Evolutionary conservation across 1,140 invertebrate genomes (phyloP), one percentile per base, ranked within the genome.

Genomic region (Drosophila kohkoa): DNA sequence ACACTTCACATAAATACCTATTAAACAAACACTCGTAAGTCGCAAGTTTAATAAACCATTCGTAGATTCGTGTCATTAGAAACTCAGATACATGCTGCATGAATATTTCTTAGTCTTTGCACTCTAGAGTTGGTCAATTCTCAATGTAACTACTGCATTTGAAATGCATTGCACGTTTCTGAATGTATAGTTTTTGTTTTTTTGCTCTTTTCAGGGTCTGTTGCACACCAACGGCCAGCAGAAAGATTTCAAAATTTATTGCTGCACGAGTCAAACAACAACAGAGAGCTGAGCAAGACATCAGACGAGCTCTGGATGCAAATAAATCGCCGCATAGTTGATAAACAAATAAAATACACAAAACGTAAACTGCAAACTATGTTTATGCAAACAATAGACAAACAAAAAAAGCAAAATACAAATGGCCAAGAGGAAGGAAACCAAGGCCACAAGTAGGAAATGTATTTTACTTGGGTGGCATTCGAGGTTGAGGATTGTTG

Each of bases 381-480:
- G 71, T 83, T 82, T 82, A 82, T 82, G 80, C 68, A 79, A 82
- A 83, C 80, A 41, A 30, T 28, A 54, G 46, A 38, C 6, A 32
- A 6, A 32, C 5, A 32, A 32, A 32, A 32, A 32, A 32, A 32
- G 3, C 2, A 20, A 55, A 28, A 54, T 25, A 25, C 20, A 25
- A 52, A 35, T 60, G 35, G 16, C 32, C 43, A 58, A 66, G 35
- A 69, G 57, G 66, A 75, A 75, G 65, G 57, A 75, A 75, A 58
- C 70, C 80, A 82, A 82, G 81, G 80, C 80, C 76, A 58, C 63
- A 83, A 79, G 48, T 75, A 82, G 80, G 80, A 82, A 82, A 68
- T 79, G 51, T 52, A 68, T 41, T 55, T 52, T 62, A 35, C 52
- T 73, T 67, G 80, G 80, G 80, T 82, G 80, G 80, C 80, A 75